Evolutionary conservation across 2,888 invertebrate genomes (phyloP).

Genomic region (Phasia obesa): DNA sequence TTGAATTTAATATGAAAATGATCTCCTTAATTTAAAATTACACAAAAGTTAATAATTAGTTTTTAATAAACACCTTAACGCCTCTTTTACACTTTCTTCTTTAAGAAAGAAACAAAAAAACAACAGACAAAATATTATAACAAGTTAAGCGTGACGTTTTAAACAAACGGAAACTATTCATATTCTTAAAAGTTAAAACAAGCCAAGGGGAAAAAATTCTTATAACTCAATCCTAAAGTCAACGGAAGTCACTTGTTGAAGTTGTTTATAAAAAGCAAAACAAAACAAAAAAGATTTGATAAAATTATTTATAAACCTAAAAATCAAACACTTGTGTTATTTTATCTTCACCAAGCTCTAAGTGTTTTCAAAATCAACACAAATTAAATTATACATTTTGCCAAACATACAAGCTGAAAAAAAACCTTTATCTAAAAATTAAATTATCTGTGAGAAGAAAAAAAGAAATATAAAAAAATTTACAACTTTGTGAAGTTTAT

Average conservation of each 20-base stretch:
- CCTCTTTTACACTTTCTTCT: conserved; percentile 24
- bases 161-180: conserved; percentile 69
- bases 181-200: conserved; percentile 47
- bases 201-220: conserved; percentile 24
- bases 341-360: conserved; percentile 1
- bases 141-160: conserved; percentile 25
- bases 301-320: conserved; percentile 24
- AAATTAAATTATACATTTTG: conserved; percentile 19
- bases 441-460: conserved; percentile 34
- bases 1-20: too few relatives aligned
- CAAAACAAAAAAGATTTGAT: conserved; percentile 8
- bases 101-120: conserved; percentile 9
- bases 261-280: conserved; percentile 16
- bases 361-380: conserved; percentile 1
- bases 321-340: conserved; percentile 24
- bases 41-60: conserved; percentile 25
- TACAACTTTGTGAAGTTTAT: conserved; percentile 48
- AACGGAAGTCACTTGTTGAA: conserved; percentile 72
- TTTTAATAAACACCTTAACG: conserved; percentile 46
- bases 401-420: neutral
- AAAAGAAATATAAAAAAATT: conserved; percentile 11
- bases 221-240: conserved; percentile 5
- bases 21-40: neutral
- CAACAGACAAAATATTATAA: neutral
- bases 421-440: conserved; percentile 34